Percentiles rank a stretch among this genome's conserved stretches.
phyloP scores from a whole-genome alignment of 2,797 vertebrate species.

The Nothura maculosa region DNA sequence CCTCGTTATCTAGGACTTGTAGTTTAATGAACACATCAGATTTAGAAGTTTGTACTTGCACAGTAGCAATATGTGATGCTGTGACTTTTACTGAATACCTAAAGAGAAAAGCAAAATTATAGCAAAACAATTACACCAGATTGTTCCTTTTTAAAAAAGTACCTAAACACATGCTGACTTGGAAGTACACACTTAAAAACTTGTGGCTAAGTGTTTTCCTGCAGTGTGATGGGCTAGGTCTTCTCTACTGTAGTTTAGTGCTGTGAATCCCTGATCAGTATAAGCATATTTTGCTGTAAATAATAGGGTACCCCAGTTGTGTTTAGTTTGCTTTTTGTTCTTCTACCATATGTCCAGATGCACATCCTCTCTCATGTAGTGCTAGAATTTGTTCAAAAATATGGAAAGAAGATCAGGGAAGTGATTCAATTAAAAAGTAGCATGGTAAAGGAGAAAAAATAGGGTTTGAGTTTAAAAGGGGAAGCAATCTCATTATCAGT shows the following conservation, averaged over 20 bases:
- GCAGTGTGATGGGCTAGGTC: not conserved
- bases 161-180: not conserved
- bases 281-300: not conserved
- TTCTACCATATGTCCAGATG: not conserved
- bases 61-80: conserved; percentile 79
- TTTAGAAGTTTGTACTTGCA: conserved; percentile 90
- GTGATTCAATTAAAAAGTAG: not conserved
- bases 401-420: not conserved
- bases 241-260: not conserved
- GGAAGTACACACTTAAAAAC: not conserved
- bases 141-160: not conserved
- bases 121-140: not conserved
- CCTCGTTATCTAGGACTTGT: conserved; percentile 88
- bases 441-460: rapidly evolving
- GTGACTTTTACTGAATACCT: conserved; percentile 85
- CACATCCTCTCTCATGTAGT: not conserved
- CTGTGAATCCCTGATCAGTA: not conserved
- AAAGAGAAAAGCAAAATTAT: not conserved
- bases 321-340: not conserved
- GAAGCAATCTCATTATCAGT: not conserved
- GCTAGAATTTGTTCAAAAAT: not conserved
- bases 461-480: not conserved
- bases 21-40: conserved; percentile 86
- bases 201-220: not conserved
- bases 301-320: not conserved